phyloP scores from a whole-genome alignment of 2,888 invertebrate genomes.

The Criorhina ranunculi region DNA sequence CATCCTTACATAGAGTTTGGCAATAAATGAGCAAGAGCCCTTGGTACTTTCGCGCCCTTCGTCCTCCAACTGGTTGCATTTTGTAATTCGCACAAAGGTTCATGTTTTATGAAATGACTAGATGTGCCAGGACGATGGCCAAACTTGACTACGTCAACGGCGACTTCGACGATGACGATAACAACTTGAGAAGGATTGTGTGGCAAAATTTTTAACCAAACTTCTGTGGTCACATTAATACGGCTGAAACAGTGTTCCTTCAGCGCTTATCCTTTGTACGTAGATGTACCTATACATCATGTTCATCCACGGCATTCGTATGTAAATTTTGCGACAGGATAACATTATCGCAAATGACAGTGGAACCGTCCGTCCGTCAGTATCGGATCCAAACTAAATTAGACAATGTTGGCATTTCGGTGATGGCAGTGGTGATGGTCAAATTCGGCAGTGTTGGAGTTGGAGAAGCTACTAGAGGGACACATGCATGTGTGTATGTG shows the following conservation, averaged over 20 bases:
- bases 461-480: not conserved
- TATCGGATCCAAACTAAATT: constrained; percentile 75
- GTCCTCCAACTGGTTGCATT: not conserved
- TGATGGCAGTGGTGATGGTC: constrained; percentile 20
- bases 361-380: constrained; percentile 71
- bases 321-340: constrained; percentile 45
- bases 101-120: constrained; percentile 44
- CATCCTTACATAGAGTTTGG: not conserved
- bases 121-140: constrained; percentile 17
- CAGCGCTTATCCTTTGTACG: constrained; percentile 29
- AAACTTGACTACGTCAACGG: too few species aligned
- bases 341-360: constrained; percentile 73
- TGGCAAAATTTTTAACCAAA: constrained; percentile 43
- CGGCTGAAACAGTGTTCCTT: constrained; percentile 34
- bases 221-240: constrained; percentile 43
- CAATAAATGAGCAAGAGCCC: constrained; percentile 27
- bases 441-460: constrained; percentile 10
- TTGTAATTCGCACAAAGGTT: constrained; percentile 41
- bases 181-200: constrained; percentile 30
- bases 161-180: not conserved
- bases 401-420: constrained; percentile 69
- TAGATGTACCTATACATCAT: not conserved
- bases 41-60: not conserved
- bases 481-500: not conserved
- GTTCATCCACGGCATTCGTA: constrained; percentile 26